These are phyloP conservation scores for Shargacucullia verbasci DNA, from an alignment of 2,888 invertebrate genomes.

Conservation along the genomic window DNA sequence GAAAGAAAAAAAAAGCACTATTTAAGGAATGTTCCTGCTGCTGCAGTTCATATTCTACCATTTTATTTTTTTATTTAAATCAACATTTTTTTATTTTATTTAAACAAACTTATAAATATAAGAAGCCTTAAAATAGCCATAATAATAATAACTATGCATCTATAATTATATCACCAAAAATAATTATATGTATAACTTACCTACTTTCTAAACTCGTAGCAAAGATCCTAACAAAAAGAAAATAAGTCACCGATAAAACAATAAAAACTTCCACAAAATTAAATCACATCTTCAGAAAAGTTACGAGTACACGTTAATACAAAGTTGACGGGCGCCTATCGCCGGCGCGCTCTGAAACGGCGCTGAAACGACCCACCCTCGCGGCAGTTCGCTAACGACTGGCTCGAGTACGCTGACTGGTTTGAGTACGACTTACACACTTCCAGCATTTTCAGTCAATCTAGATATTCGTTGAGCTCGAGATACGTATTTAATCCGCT, in stretches of 20 bases:
- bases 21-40: no score
- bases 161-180: neutral
- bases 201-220: slow-evolving; percentile 16
- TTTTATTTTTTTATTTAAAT: no score
- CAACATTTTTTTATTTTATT: no score
- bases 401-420: no score
- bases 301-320: slow-evolving; percentile 44
- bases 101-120: no score
- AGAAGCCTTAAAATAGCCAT: no score
- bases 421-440: slow-evolving; percentile 15
- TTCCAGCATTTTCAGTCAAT: slow-evolving; percentile 47
- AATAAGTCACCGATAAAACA: slow-evolving; percentile 35
- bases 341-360: slow-evolving; percentile 43
- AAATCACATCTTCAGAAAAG: slow-evolving; percentile 54
- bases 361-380: slow-evolving; percentile 56
- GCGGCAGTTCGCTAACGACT: slow-evolving; percentile 61
- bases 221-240: slow-evolving; percentile 20
- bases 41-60: no score
- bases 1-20: no score
- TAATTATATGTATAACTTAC: slow-evolving; percentile 26
- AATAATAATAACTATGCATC: no score
- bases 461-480: slow-evolving; percentile 27
- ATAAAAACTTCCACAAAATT: slow-evolving; percentile 47
- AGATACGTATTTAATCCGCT: slow-evolving; percentile 24
- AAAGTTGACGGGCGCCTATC: slow-evolving; percentile 58